Percentiles rank a stretch among this genome's conserved stretches.
These are phyloP conservation scores for Pasiphila rectangulata DNA, from an alignment of 2,888 invertebrate species.

Conservation along the genomic window DNA sequence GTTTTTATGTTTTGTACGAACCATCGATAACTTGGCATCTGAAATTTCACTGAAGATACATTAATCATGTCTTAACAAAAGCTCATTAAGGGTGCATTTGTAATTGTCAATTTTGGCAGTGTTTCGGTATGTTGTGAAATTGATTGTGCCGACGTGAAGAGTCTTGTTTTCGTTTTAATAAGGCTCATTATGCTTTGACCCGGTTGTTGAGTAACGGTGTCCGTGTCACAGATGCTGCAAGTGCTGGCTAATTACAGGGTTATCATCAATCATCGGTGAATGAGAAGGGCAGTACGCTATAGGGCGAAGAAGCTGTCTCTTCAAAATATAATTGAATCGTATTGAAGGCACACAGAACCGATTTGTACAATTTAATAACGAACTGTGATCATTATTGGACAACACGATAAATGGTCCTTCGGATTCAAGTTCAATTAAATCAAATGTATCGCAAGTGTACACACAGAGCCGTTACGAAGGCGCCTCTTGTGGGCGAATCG, in stretches of 20 bases:
- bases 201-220: constrained; percentile 34
- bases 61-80: constrained; percentile 70
- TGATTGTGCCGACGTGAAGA: constrained; percentile 38
- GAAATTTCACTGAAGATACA: constrained; percentile 55
- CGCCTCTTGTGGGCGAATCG: constrained; percentile 48
- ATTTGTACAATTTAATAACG: constrained; percentile 19
- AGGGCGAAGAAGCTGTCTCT: constrained; percentile 28
- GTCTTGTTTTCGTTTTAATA: constrained; percentile 43
- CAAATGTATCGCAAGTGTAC: constrained; percentile 36
- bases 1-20: constrained; percentile 19
- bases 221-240: constrained; percentile 48
- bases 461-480: constrained; percentile 40
- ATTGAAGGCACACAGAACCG: constrained; percentile 24
- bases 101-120: constrained; percentile 70
- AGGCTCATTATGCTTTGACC: constrained; percentile 44
- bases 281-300: constrained; percentile 35
- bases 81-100: constrained; percentile 74
- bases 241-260: constrained; percentile 65
- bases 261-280: constrained; percentile 65
- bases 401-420: neutral
- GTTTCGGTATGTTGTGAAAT: constrained; percentile 37
- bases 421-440: constrained; percentile 18
- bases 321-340: constrained; percentile 33
- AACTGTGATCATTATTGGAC: neutral
- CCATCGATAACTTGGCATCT: constrained; percentile 31